Evolutionary conservation across 2,113 vertebrate genomes (phyloP).

Genomic region (Chionis minor): DNA sequence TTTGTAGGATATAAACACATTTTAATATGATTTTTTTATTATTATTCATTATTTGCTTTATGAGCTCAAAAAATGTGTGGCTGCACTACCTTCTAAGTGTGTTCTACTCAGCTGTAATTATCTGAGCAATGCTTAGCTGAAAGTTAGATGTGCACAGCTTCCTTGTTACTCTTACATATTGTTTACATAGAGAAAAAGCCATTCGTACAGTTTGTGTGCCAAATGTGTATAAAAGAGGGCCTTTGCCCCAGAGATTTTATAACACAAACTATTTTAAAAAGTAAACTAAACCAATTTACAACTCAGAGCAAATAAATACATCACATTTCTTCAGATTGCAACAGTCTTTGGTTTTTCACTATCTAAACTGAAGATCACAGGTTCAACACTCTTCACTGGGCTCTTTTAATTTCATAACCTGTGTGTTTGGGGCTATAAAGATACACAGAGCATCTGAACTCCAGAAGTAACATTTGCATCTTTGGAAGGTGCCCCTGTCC

Average conservation of each 20-base stretch:
- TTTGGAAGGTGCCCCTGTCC: neutral
- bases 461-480: neutral
- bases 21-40: neutral
- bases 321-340: neutral
- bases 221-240: neutral
- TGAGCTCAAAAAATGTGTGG: neutral
- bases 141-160: neutral
- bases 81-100: neutral
- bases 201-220: neutral
- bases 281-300: neutral
- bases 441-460: neutral
- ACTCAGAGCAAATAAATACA: neutral
- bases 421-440: neutral
- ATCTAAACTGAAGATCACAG: neutral
- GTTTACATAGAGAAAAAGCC: neutral
- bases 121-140: neutral
- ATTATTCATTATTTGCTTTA: neutral
- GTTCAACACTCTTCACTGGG: neutral
- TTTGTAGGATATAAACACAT: neutral
- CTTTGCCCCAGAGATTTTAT: neutral
- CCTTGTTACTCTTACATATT: neutral
- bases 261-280: neutral
- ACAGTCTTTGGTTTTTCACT: neutral
- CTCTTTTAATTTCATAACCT: neutral
- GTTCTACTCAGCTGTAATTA: neutral